A percentile compares a stretch with the other conserved stretches of the same genome.
Evolutionary conservation across 2,113 vertebrate species (phyloP).

Genomic region (Bubo blakistoni): DNA sequence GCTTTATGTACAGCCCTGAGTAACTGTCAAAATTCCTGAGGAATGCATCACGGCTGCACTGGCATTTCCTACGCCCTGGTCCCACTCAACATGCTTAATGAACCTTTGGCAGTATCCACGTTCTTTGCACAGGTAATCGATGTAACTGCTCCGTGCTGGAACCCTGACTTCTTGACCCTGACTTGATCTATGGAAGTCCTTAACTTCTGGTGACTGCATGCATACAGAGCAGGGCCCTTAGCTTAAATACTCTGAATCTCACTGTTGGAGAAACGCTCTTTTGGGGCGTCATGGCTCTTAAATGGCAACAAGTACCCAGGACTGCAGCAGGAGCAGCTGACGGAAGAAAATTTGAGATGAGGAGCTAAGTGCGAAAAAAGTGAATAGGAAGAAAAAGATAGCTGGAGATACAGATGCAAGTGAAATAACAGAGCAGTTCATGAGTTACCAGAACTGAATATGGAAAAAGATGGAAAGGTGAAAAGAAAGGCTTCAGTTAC

Average conservation of each 20-base stretch:
- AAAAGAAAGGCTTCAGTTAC: neutral
- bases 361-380: neutral
- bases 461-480: neutral
- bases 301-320: neutral
- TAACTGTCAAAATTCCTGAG: neutral
- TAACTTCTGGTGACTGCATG: neutral
- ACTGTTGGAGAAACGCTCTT: neutral
- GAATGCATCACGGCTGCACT: neutral
- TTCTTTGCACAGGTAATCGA: neutral
- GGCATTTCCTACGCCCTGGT: neutral
- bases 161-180: neutral
- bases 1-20: neutral
- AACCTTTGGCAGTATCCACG: neutral
- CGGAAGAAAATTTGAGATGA: neutral
- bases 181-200: neutral
- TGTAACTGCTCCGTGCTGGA: neutral
- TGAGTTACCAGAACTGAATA: neutral
- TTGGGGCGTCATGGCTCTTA: fast-evolving
- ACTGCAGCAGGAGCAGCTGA: neutral
- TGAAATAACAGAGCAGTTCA: neutral
- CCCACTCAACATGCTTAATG: too few relatives aligned
- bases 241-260: neutral
- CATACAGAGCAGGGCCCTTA: neutral
- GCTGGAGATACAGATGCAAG: neutral
- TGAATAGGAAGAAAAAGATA: neutral